These are phyloP conservation scores for Herminia tarsipennalis DNA, from an alignment of 2,888 invertebrate species.

Conservation along the genomic window DNA sequence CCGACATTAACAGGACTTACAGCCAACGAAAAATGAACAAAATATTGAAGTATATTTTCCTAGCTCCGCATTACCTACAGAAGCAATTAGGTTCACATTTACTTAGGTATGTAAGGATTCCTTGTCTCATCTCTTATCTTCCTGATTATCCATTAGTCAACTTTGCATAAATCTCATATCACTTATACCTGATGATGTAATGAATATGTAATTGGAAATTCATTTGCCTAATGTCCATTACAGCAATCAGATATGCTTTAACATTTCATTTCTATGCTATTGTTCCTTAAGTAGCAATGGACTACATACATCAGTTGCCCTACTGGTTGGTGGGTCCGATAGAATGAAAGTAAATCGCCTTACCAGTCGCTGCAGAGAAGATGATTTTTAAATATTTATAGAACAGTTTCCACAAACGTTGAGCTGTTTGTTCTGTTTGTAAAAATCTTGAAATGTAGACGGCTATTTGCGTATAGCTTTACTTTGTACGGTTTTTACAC, in stretches of 20 bases:
- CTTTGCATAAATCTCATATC: not conserved
- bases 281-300: conserved; percentile 9
- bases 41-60: too few species aligned
- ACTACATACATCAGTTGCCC: conserved; percentile 8
- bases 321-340: conserved; percentile 17
- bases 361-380: conserved; percentile 38
- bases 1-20: conserved; percentile 55
- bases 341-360: conserved; percentile 50
- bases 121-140: too few species aligned
- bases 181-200: not conserved
- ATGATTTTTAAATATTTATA: conserved; percentile 62
- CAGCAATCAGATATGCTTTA: conserved; percentile 10
- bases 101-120: too few species aligned
- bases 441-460: conserved; percentile 46
- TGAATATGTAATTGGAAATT: not conserved
- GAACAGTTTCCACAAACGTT: conserved; percentile 53
- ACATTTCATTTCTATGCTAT: conserved; percentile 15
- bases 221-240: not conserved
- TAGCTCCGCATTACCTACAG: too few species aligned
- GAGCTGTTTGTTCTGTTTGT: conserved; percentile 48
- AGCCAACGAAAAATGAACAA: not conserved
- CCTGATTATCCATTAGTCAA: too few species aligned
- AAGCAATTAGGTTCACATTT: too few species aligned
- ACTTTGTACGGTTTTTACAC: conserved; percentile 10
- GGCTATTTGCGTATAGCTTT: conserved; percentile 25